Percentiles rank a stretch among this genome's conserved stretches.
These are phyloP conservation scores for Trisateles emortualis DNA, from an alignment of 2,888 invertebrate species.

Conservation along the genomic window DNA sequence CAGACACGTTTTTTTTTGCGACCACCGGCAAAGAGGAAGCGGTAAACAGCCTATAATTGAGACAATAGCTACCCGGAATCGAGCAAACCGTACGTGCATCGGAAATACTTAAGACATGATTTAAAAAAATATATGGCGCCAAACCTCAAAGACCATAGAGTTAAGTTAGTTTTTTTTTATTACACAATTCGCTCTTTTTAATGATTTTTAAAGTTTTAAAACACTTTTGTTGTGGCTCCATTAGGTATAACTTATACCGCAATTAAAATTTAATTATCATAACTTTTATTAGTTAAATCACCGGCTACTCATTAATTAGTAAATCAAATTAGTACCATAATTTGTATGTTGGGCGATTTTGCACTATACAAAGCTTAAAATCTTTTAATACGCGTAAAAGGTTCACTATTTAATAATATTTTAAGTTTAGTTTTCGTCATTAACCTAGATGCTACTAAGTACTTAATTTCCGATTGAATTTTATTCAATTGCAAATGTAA, in stretches of 20 bases:
- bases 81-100: conserved; percentile 52
- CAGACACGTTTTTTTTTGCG: conserved; percentile 63
- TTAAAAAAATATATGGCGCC: conserved; percentile 37
- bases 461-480: neutral
- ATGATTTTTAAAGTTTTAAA: conserved; percentile 40
- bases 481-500: neutral
- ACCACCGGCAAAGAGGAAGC: conserved; percentile 74
- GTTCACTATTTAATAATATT: neutral
- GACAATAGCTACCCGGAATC: conserved; percentile 59
- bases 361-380: neutral
- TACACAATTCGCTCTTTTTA: conserved; percentile 32
- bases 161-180: conserved; percentile 27
- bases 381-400: neutral
- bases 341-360: neutral
- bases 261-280: conserved; percentile 34
- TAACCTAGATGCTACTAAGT: neutral
- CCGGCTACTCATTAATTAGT: neutral
- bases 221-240: conserved; percentile 26
- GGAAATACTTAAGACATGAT: conserved; percentile 61
- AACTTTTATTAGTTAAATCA: conserved; percentile 20
- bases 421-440: neutral
- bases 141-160: neutral
- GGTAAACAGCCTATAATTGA: conserved; percentile 72
- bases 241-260: conserved; percentile 1
- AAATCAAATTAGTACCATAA: neutral